Conservation (phyloP, 2,113 vertebrate genomes). For the Rafetus swinhoei region DNA sequence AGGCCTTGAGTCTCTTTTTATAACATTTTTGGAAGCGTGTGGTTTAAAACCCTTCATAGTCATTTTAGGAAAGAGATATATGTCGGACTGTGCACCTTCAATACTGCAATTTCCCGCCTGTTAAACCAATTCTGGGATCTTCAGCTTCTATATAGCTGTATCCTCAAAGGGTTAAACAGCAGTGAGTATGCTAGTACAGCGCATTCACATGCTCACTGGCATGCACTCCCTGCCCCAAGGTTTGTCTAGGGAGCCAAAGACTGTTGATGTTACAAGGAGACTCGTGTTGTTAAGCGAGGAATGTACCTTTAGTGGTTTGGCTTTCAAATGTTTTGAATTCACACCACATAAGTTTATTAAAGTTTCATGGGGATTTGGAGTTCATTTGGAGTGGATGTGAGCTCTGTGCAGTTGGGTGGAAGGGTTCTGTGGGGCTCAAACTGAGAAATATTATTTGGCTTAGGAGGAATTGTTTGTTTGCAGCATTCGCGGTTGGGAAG, state of each 20-base stretch:
- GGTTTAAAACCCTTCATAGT: neutral
- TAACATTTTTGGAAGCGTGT: neutral
- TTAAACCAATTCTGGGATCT: fast-evolving
- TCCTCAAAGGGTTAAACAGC: neutral
- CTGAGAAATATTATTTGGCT: neutral
- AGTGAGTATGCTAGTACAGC: neutral
- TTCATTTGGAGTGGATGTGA: neutral
- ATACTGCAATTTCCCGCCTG: neutral
- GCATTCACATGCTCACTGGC: fast-evolving
- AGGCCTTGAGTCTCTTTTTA: neutral
- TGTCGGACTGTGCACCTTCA: neutral
- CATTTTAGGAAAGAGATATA: neutral
- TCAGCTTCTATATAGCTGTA: too few relatives aligned
- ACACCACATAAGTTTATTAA: slow-evolving; percentile 1
- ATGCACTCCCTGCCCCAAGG: neutral
- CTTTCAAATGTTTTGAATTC: slow-evolving; percentile 28
- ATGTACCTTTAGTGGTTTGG: neutral
- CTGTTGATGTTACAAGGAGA: neutral
- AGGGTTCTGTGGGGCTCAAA: neutral
- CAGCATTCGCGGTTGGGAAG: neutral
- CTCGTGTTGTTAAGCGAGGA: neutral
- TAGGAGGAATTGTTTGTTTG: neutral
- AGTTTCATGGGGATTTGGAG: neutral
- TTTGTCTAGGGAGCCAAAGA: neutral
- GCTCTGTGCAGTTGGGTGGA: fast-evolving